Evolutionary conservation across 1,140 invertebrate genomes (phyloP), one percentile per base, ranked within the genome.

Genomic region (Orchesella cincta): DNA sequence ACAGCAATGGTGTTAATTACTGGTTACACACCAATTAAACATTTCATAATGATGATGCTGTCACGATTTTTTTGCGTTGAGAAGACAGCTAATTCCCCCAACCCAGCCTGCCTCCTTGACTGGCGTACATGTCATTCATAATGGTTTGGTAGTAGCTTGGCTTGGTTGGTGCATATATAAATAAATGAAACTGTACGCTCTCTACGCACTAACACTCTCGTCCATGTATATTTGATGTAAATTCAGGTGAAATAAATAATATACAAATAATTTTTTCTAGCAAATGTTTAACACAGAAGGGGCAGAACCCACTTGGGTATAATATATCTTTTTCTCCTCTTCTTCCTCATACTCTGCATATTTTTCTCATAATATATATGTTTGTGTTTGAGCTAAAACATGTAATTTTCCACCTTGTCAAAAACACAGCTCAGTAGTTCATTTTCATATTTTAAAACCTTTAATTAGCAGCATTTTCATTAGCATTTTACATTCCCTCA

Each of bases 1-100:
- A 57, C 54, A 23, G 26, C 54, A 57, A n/a, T 57, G 54, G 54
- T 57, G 54, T 57, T 57, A 57, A 57, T 57, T 57, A 57, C 54
- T 57, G 54, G 54, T 57, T 57, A 18, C 26, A 57, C 54, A 57
- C 54, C 54, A 57, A 57, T 57, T 57, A 57, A 57, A 26, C 23
- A 57, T 57, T n/a, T 57, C 54, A 57, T 26, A 57, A 26, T 57
- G 12, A 57, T 57, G 54, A 57, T 57, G 54, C 54, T 57, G 54
- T 57, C 54, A 57, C 54, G n/a, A n/a, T n/a, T 57, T 57, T 57
- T 57, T 5, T 8, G 18, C 18, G 39, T 18, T 46, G 39, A 5
- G 39, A 57, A 57, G 54, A 26, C 54, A 57, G 54, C 54, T 57
- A 57, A 57, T 57, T 57, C 54, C 26, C n/a, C n/a, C n/a, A n/a